Evolutionary conservation across 2,113 vertebrate genomes (phyloP).

Genomic region (Tragulus kanchil): DNA sequence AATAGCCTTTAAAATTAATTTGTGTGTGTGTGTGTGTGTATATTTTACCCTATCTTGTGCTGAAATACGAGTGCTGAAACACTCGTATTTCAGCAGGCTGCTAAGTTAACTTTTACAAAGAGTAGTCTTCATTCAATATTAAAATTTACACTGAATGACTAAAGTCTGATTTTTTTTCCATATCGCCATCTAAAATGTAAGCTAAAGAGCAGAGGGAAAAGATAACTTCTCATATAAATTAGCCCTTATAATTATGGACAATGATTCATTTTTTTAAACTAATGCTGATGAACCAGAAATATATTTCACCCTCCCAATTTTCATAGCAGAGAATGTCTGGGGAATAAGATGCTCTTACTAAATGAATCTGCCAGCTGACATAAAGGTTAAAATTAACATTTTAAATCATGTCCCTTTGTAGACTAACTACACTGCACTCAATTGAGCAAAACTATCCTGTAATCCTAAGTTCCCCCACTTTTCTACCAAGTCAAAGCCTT

Average conservation of each 20-base stretch:
- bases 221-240: background rate
- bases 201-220: background rate
- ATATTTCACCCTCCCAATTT: background rate
- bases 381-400: background rate
- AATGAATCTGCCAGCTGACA: background rate
- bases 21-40: background rate
- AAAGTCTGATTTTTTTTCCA: background rate
- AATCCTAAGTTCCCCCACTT: background rate
- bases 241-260: background rate
- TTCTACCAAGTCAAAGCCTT: background rate
- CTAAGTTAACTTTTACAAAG: background rate
- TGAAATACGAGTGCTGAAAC: too few relatives aligned
- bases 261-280: background rate
- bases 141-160: background rate
- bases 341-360: background rate
- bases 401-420: background rate
- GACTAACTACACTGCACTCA: background rate
- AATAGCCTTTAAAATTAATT: background rate
- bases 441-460: background rate
- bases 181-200: conserved; percentile 1
- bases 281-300: background rate
- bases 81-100: background rate
- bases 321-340: background rate
- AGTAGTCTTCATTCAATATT: background rate
- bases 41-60: background rate